Evolutionary conservation across 2,888 invertebrate genomes (phyloP), one percentile per base, ranked within the genome.

Genomic region (Frankliniella fusca): DNA sequence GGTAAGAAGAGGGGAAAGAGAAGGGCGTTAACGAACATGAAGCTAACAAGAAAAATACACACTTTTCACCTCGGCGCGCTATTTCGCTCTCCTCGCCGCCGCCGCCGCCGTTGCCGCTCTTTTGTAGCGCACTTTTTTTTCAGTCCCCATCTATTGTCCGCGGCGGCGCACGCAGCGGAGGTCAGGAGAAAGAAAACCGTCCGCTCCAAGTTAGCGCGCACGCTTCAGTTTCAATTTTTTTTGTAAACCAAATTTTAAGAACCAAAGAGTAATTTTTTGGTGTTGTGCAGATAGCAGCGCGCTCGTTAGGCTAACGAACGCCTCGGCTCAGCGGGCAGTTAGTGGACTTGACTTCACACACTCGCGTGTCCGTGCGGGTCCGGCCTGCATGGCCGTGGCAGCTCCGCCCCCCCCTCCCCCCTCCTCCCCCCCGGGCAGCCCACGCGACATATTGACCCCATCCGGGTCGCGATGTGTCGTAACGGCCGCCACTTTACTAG

Each of bases 21-120:
- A 18, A 61, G 61, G 15, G 20, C 61, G 61, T n/a, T 61, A 61
- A 61, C 61, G 61, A 61, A n/a, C 61, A 18, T 18, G 7, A 18
- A 18, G 61, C 61, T 61, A n/a, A n/a, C 61, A 61, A 61, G 61
- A 61, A 61, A 61, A 61, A 61, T 61, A 61, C 61, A 61, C 61
- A 20, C 61, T 18, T 61, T 61, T 61, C 61, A 61, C 61, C 61
- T 61, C 61, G 15, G 18, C 18, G n/a, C 10, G n/a, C 61, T 18
- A n/a, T 18, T n/a, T 61, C 61, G 61, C n/a, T 61, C n/a, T n/a
- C 18, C 18, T n/a, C 61, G 20, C 61, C 18, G 20, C 61, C 12
- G 18, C 15, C 61, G n/a, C 12, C 15, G 20, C 61, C 61, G 20
- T 0, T 18, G 20, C 61, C 54, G 12, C 18, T 61, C n/a, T 61